Evolutionary conservation across 2,113 vertebrate genomes (phyloP).

Genomic region (Nycticorax nycticorax): DNA sequence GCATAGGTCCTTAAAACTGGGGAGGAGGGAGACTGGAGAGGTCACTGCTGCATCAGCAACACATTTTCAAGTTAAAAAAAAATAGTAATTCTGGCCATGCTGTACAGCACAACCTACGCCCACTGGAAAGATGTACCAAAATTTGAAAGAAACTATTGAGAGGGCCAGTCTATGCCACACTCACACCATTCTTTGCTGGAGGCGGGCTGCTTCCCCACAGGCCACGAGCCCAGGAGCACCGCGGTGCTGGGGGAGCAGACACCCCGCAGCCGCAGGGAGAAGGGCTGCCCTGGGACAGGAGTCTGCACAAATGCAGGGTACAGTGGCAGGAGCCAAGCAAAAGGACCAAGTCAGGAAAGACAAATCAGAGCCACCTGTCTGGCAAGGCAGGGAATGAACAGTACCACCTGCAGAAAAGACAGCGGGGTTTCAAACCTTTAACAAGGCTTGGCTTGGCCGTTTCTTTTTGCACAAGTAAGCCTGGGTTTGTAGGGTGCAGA

Average conservation of each 20-base stretch:
- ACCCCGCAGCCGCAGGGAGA: rapidly evolving
- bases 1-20: neutral
- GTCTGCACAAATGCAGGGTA: neutral
- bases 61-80: neutral
- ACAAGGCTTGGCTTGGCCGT: neutral
- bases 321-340: rapidly evolving
- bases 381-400: neutral
- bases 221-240: neutral
- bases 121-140: neutral
- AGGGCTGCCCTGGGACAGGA: neutral
- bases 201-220: neutral
- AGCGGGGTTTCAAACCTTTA: neutral
- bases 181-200: neutral
- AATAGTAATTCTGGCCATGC: neutral
- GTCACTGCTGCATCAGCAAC: neutral
- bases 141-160: neutral
- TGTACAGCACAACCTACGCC: neutral
- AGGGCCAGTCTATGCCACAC: rapidly evolving
- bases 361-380: neutral
- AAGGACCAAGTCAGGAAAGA: neutral
- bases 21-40: neutral
- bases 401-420: neutral
- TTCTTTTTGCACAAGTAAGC: neutral
- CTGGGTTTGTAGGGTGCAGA: neutral
- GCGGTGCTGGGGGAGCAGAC: too few relatives aligned